Conservation (phyloP, 2,888 invertebrate species). For the Pterostichus niger region DNA sequence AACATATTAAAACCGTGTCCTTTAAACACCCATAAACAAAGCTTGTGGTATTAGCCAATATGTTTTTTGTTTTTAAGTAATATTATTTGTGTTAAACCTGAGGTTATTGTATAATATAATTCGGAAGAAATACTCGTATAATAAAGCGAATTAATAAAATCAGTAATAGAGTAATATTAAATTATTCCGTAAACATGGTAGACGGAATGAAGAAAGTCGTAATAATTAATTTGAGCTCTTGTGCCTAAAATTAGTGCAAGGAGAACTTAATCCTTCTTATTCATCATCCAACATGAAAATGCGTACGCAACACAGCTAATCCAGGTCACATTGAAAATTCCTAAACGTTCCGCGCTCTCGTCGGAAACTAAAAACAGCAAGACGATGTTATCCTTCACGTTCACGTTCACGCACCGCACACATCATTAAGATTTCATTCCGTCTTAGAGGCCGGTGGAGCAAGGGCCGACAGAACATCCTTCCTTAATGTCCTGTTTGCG, state of each 20-base stretch:
- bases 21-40: no score
- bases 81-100: no score
- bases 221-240: slow-evolving; percentile 38
- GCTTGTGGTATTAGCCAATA: no score
- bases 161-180: no score
- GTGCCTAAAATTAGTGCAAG: slow-evolving; percentile 11
- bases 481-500: slow-evolving; percentile 64
- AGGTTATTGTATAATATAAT: background rate
- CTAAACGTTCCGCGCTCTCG: slow-evolving; percentile 19
- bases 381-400: slow-evolving; percentile 36
- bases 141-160: no score
- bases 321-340: slow-evolving; percentile 59
- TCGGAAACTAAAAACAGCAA: slow-evolving; percentile 50
- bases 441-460: slow-evolving; percentile 43
- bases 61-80: no score
- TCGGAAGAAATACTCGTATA: no score
- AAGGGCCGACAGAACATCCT: slow-evolving; percentile 41
- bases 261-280: slow-evolving; percentile 36
- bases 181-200: background rate
- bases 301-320: slow-evolving; percentile 46
- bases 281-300: slow-evolving; percentile 45
- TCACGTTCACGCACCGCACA: slow-evolving; percentile 53
- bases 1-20: no score
- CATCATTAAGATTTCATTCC: slow-evolving; percentile 66
- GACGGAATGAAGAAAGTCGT: slow-evolving; percentile 14